Base-by-base conservation (phyloP, 2,888 invertebrate species). In the Pharmacophagus antenor region DNA sequence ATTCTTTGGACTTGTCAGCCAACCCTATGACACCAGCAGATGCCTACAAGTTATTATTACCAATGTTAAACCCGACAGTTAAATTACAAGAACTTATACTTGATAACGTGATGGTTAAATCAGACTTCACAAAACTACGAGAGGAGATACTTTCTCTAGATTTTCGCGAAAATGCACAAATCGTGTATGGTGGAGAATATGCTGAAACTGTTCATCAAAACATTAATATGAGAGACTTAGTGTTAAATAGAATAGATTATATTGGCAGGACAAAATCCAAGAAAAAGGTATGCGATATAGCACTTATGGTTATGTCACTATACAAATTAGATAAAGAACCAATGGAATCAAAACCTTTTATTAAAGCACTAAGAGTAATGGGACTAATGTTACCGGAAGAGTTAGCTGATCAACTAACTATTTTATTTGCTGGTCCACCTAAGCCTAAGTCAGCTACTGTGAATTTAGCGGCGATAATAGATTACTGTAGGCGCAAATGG, bases 401-500 rank as follows among this genome's bases (percentile, higher is more conserved):
- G 57, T 63, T 80, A n/a, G 55, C 76, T 5, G 71, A 73, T 0
- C 72, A 73, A 54, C 31, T 79, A 2, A 62, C 59, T 0, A 65
- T 62, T 52, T 61, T 62, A 37, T 80, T 81, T 60, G 67, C 72
- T 15, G 79, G 79, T 5, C 72, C 76, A 2, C 65, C 51, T 37
- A 62, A 58, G 3, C 69, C 70, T 7, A 78, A 74, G 27, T 58
- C 59, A 0, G 73, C 65, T 5, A 69, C 69, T 0, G 63, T 82
- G 1, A 64, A 78, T 55, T 62, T 82, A 41, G 56, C 41, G 31
- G 66, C 63, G 3, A 49, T 83, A 15, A 71, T 69, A 1, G 82
- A 83, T 1, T 84, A 76, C 46, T 62, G 80, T 15, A 68, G 69
- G 12, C 72, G 81, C 6, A 70, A 77, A 42, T 84, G 82, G 79